Evolutionary conservation across 1,140 invertebrate genomes (phyloP), one percentile per base, ranked within the genome.

Genomic region (Brachionus plicatilis): DNA sequence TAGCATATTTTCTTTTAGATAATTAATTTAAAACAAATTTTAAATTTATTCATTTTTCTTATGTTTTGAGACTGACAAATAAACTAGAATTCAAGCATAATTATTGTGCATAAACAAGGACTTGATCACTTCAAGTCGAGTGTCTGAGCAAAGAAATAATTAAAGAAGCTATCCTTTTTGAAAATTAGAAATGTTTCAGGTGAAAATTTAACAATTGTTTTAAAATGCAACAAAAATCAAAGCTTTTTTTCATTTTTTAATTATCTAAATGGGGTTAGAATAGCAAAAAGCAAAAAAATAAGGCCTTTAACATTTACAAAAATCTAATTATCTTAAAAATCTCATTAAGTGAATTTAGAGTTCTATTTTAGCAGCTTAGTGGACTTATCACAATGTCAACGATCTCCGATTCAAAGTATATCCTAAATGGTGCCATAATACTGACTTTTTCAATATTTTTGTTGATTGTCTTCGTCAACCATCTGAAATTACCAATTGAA

Each of bases 161-260:
- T 20, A 60, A 29, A 60, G 3, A 7, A 66, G 65, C 66, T 85
- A 66, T 80, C 24, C 50, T 76, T 82, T 37, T 76, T 68, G 79
- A 72, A 53, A 17, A 83, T n/a, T 47, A 72, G 68, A 56, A 76
- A n/a, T 75, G 72, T 76, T 45, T 68, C 20, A 29, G 80, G 33
- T 72, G 50, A 72, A 43, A 24, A 56, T 20, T 60, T 60, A 8
- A 20, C 2, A 20, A 60, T 60, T 60, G 0, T 20, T 27, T 60
- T 27, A 20, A 24, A 20, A 60, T 60, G 53, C 53, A 6, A 27
- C 53, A 60, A 60, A 27, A 60, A 27, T 60, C 17, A 20, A 9
- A 60, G 5, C 20, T 60, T 60, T 60, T 6, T 60, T 60, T 24
- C 8, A 9, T 20, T 60, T 60, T 60, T 60, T 60, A 17, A 17